Conservation (phyloP, 1,140 invertebrate genomes). For the Oncopodura yosiiana region DNA sequence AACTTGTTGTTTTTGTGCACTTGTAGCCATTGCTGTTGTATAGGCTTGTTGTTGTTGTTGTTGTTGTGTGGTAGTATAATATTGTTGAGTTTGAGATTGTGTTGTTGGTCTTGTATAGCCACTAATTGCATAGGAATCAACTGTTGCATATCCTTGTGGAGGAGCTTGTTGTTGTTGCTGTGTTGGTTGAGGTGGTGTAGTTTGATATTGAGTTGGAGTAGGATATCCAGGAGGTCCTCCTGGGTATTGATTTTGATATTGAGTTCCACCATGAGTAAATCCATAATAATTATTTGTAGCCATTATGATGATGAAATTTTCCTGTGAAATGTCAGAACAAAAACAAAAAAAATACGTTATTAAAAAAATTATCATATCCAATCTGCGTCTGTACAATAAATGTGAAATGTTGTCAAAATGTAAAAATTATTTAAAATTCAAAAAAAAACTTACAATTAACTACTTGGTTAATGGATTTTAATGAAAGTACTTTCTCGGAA, state of each 20-base stretch:
- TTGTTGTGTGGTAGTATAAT: too few relatives aligned
- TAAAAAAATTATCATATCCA: too few relatives aligned
- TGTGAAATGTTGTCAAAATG: too few relatives aligned
- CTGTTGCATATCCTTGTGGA: neutral
- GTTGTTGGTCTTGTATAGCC: constrained; percentile 30
- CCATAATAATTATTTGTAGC: constrained; percentile 87
- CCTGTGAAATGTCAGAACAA: too few relatives aligned
- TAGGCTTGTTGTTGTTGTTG: constrained; percentile 12
- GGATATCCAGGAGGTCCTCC: constrained; percentile 7
- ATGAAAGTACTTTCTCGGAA: too few relatives aligned
- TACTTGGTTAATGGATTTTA: too few relatives aligned
- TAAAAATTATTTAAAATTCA: too few relatives aligned
- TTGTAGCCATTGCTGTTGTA: constrained; percentile 47
- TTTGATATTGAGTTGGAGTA: constrained; percentile 16
- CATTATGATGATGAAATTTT: too few relatives aligned
- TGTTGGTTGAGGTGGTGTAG: constrained; percentile 7
- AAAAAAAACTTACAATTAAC: too few relatives aligned
- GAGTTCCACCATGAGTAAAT: constrained; percentile 78
- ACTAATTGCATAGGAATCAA: constrained; percentile 23
- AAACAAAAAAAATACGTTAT: too few relatives aligned
- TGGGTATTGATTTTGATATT: constrained; percentile 47
- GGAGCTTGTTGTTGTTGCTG: constrained; percentile 3
- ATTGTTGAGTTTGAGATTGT: constrained; percentile 10
- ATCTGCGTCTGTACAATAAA: too few relatives aligned
- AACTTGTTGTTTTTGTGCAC: constrained; percentile 69